Percentiles rank a stretch among this genome's conserved stretches.
These are phyloP conservation scores for Smutsia gigantea DNA, from an alignment of 2,797 vertebrate species.

Conservation along the genomic window DNA sequence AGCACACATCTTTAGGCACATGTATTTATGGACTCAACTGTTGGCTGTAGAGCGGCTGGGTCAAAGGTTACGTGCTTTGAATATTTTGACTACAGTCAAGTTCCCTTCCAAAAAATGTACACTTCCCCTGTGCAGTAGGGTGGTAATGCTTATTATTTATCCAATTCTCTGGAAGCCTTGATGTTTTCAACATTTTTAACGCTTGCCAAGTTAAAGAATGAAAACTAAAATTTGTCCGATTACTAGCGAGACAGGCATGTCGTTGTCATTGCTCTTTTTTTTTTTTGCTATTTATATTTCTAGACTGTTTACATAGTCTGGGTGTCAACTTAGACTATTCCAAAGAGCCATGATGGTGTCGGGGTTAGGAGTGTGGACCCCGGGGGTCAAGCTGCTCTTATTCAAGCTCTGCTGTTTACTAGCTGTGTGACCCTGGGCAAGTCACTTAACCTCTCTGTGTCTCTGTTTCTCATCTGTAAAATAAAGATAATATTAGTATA, in stretches of 20 bases:
- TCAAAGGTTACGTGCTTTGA: neutral
- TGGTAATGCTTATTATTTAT: neutral
- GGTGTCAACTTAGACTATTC: neutral
- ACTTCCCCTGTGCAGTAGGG: too few relatives aligned
- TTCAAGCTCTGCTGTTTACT: neutral
- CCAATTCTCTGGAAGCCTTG: neutral
- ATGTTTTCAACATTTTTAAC: neutral
- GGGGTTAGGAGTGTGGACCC: neutral
- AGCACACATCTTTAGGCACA: too few relatives aligned
- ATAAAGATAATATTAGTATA: neutral
- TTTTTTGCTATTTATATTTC: neutral
- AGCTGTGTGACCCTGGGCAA: neutral
- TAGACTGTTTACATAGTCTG: neutral
- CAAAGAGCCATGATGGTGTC: neutral
- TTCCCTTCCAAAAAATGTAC: neutral
- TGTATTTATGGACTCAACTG: fast-evolving
- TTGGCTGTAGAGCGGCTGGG: neutral
- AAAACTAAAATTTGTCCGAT: neutral
- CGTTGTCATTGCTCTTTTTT: neutral
- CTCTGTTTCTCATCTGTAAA: neutral
- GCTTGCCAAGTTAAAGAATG: neutral
- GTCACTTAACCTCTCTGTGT: neutral
- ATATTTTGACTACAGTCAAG: neutral
- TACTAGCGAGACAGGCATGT: neutral
- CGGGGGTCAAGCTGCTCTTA: neutral